Conservation (phyloP, 2,113 vertebrate species). For the Sula dactylatra region DNA sequence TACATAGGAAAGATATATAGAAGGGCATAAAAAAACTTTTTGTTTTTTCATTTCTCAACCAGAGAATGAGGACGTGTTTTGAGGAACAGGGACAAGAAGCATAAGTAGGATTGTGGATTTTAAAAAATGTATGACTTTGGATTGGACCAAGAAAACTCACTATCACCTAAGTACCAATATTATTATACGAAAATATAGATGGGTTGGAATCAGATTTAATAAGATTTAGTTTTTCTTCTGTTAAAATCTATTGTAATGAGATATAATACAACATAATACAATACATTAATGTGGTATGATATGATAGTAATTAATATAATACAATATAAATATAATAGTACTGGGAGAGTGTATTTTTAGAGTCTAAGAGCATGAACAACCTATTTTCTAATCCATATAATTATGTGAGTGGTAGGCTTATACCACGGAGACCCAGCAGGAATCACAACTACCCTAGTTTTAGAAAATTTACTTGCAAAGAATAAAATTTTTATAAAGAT, state of each 20-base stretch:
- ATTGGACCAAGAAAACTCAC: background rate
- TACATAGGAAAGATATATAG: background rate
- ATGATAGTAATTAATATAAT: background rate
- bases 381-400: background rate
- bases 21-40: rapidly evolving
- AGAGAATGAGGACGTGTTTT: background rate
- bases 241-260: background rate
- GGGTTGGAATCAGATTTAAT: background rate
- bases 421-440: background rate
- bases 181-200: background rate
- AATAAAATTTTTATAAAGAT: background rate
- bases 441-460: background rate
- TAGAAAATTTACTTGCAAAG: background rate
- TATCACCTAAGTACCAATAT: background rate
- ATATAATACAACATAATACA: background rate
- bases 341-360: background rate
- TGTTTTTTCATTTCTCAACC: background rate
- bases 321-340: background rate
- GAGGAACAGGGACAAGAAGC: background rate
- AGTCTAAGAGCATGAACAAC: background rate
- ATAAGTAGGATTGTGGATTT: background rate
- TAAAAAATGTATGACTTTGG: background rate
- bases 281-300: background rate
- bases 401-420: background rate
- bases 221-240: background rate